Percentiles rank a stretch among this genome's conserved stretches.
phyloP scores from a whole-genome alignment of 2,113 vertebrate genomes.

The Cyphomyrus plagiostoma region DNA sequence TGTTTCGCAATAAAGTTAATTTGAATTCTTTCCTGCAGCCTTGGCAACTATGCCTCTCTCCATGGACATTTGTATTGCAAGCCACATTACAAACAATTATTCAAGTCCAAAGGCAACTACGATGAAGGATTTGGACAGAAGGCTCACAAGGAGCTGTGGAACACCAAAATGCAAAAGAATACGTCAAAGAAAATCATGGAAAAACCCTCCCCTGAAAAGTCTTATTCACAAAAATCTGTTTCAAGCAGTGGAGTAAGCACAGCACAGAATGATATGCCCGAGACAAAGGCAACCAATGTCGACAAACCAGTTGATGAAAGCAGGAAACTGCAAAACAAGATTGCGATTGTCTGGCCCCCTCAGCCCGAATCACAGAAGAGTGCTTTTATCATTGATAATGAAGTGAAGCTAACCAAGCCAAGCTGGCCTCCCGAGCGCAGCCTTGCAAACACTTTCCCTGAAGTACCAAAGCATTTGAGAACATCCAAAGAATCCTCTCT shows the following conservation, averaged over 20 bases:
- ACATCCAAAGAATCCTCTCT: constrained; percentile 26
- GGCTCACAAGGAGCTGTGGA: constrained; percentile 85
- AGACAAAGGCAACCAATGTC: constrained; percentile 19
- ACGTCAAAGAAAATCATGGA: constrained; percentile 40
- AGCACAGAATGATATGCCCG: not conserved
- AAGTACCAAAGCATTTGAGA: constrained; percentile 26
- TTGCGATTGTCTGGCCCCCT: constrained; percentile 87
- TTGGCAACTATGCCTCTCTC: constrained; percentile 96
- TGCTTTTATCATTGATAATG: constrained; percentile 63
- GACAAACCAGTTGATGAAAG: constrained; percentile 48
- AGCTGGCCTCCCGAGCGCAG: constrained; percentile 76
- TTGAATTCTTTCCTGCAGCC: constrained; percentile 53
- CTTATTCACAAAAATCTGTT: constrained; percentile 24
- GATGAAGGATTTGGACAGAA: constrained; percentile 95
- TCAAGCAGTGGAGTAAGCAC: constrained; percentile 19
- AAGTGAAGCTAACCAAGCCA: constrained; percentile 72
- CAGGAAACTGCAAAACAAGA: constrained; percentile 70
- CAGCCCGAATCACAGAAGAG: constrained; percentile 67
- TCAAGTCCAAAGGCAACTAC: constrained; percentile 97
- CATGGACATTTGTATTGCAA: constrained; percentile 96
- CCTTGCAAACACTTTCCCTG: constrained; percentile 28
- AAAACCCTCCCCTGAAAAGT: constrained; percentile 45
- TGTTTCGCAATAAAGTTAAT: not conserved
- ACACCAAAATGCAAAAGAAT: constrained; percentile 56
- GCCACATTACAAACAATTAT: constrained; percentile 93